Conservation (phyloP, 2,888 invertebrate genomes). For the Drosophila pegasa region DNA sequence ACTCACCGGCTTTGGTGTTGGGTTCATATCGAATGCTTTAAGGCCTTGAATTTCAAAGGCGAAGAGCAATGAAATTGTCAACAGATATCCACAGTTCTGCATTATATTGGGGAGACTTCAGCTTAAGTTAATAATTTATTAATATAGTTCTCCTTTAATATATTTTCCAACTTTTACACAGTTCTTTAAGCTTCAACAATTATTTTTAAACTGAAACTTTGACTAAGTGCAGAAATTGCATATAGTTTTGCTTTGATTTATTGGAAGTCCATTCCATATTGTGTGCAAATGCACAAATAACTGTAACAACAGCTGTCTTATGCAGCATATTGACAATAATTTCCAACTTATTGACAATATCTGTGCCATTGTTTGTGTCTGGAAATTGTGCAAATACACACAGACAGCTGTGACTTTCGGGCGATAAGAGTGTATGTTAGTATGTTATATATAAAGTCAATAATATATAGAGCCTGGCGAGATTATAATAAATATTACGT, state of each 20-base stretch:
- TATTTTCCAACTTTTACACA: background rate
- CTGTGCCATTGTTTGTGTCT: background rate
- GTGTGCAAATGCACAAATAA: conserved; percentile 26
- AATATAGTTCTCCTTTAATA: background rate
- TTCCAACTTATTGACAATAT: conserved; percentile 5
- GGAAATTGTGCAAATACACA: background rate
- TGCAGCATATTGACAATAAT: conserved; percentile 10
- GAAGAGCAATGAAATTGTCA: conserved; percentile 6
- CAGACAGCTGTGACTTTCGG: conserved; percentile 6
- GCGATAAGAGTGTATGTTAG: background rate
- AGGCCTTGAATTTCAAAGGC: background rate
- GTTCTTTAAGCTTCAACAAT: conserved; percentile 7
- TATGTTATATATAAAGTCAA: background rate
- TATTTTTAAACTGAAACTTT: conserved; percentile 11
- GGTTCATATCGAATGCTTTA: background rate
- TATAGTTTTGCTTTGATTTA: background rate
- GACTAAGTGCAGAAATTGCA: background rate
- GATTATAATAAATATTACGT: background rate
- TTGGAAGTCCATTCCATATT: conserved; percentile 1
- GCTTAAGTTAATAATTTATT: background rate
- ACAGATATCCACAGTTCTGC: conserved; percentile 9
- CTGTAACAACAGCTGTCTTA: conserved; percentile 41
- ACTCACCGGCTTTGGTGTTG: conserved; percentile 23
- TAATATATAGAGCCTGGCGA: background rate
- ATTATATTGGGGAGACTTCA: conserved; percentile 5